Evolutionary conservation across 2,113 vertebrate species (phyloP), one percentile per base, ranked within the genome.

Genomic region (Notothenia coriiceps): DNA sequence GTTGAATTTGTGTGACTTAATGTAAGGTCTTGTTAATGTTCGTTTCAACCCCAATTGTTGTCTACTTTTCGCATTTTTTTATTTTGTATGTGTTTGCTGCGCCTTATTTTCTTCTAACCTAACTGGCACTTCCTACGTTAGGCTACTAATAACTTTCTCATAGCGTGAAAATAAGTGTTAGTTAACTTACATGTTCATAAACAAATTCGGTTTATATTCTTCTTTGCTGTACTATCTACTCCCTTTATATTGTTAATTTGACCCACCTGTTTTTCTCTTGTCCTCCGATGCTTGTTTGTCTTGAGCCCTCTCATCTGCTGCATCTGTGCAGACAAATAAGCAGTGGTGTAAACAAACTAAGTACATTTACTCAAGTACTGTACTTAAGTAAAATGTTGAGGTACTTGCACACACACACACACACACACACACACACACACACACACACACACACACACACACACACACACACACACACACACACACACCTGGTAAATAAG

Each of bases 261-360:
- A 63, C 84, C 84, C 62, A 94, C 94, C 93, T 70, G 80, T 81
- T 70, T 57, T 91, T 13, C 0, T 77, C 22, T 66, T 74, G n/a
- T 86, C 66, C 4, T 87, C 82, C 46, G 77, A 51, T 25, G 67
- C 17, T 52, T 77, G 9, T 44, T 56, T 86, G n/a, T 88, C 73
- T 11, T 69, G 68, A 7, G 43, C 4, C 9, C n/a, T 77, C 10
- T 86, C 82, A 0, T 84, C 83, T 57, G 56, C 15, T 75, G 50
- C 51, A 0, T 83, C 91, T 94, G 86, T 73, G 62, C 0, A 1
- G 12, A n/a, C 4, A 63, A 82, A 55, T 2, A 61, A 33, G 1
- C 62, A 14, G 22, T 22, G 35, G 7, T 40, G 5, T 40, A 40
- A 40, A 4, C 7, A 40, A 40, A 40, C 35, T 40, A 40, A 40